Evolutionary conservation across 2,888 invertebrate species (phyloP).

Genomic region (Octonoba sinensis): DNA sequence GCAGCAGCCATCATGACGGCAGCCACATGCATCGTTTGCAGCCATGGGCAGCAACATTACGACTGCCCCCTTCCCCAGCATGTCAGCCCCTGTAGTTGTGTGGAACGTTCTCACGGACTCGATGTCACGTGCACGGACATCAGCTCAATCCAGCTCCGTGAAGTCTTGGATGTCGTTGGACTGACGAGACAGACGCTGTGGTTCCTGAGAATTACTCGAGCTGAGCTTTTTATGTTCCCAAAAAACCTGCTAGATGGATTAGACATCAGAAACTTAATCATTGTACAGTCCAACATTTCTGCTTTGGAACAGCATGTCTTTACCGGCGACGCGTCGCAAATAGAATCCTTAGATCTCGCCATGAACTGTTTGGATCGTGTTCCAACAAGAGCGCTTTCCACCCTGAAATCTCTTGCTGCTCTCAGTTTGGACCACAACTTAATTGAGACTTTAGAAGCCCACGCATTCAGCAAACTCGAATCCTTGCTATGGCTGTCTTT

Average conservation of each 20-base stretch:
- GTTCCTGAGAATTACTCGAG: constrained; percentile 88
- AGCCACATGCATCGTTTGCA: constrained; percentile 23
- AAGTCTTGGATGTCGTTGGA: constrained; percentile 60
- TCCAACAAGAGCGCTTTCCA: constrained; percentile 61
- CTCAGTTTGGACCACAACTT: constrained; percentile 90
- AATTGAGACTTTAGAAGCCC: constrained; percentile 82
- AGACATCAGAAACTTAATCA: constrained; percentile 88
- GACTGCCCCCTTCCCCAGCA: constrained; percentile 50
- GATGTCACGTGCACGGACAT: constrained; percentile 86
- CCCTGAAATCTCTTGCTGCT: constrained; percentile 76
- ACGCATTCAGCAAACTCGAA: constrained; percentile 87
- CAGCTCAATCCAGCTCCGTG: constrained; percentile 45
- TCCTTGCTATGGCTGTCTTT: constrained; percentile 88
- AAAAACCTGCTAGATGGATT: constrained; percentile 83
- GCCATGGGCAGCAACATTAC: constrained; percentile 18
- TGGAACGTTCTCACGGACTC: constrained; percentile 83
- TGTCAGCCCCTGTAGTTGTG: constrained; percentile 81
- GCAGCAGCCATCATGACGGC: constrained; percentile 40
- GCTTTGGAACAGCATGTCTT: constrained; percentile 89
- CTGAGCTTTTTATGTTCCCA: constrained; percentile 85
- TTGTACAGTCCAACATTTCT: constrained; percentile 86
- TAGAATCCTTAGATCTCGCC: constrained; percentile 89
- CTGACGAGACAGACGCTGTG: constrained; percentile 76
- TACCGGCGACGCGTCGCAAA: constrained; percentile 82
- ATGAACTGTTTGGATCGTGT: constrained; percentile 81